Percentiles rank a stretch among this genome's conserved stretches.
These are phyloP conservation scores for Pollenia angustigena DNA, from an alignment of 2,888 invertebrate genomes.

Conservation along the genomic window DNA sequence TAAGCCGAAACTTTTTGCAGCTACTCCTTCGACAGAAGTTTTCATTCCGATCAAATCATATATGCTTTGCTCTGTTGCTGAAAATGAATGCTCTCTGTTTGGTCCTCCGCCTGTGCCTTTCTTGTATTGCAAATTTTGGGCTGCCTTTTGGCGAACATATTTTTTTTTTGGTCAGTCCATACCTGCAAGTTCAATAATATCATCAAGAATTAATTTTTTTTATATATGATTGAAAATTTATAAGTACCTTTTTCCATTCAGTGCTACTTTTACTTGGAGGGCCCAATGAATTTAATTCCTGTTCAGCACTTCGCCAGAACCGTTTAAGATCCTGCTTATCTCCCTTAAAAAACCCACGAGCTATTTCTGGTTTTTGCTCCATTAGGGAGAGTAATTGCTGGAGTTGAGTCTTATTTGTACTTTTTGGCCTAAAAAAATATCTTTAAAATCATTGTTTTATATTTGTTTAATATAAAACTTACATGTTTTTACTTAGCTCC, in stretches of 20 bases:
- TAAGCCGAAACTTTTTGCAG: neutral
- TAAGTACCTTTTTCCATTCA: conserved; percentile 1
- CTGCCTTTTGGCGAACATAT: neutral
- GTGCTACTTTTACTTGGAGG: neutral
- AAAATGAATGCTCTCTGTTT: conserved; percentile 2
- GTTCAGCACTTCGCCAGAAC: neutral
- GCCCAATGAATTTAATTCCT: conserved; percentile 8
- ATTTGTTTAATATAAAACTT: too few relatives aligned
- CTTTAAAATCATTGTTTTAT: too few relatives aligned
- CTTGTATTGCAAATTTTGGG: neutral
- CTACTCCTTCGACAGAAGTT: conserved; percentile 21
- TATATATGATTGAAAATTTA: neutral
- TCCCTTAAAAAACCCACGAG: conserved; percentile 9
- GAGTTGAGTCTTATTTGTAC: neutral
- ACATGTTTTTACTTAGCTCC: too few relatives aligned
- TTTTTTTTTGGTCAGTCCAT: neutral
- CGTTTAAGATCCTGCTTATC: neutral
- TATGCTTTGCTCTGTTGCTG: neutral
- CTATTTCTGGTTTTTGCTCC: neutral
- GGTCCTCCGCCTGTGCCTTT: conserved; percentile 19
- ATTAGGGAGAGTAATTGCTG: conserved; percentile 3
- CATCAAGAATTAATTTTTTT: neutral
- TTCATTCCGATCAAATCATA: conserved; percentile 14
- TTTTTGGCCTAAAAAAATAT: neutral
- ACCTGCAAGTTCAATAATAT: neutral